These are phyloP conservation scores for Scartelaos histophorus DNA, from an alignment of 2,113 vertebrate genomes.

Conservation along the genomic window DNA sequence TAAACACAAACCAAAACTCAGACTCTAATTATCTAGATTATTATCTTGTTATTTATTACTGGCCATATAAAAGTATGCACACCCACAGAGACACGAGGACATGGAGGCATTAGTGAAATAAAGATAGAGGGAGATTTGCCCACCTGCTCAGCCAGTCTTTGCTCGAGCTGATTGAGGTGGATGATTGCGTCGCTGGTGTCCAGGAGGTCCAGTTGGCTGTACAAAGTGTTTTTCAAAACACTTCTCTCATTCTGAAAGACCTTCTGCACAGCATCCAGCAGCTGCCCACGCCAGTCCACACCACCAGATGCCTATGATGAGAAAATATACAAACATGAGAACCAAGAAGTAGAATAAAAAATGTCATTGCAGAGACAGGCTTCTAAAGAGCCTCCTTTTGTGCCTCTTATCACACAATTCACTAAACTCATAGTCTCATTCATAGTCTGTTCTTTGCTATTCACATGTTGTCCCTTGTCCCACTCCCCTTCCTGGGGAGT, in stretches of 20 bases:
- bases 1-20: too few relatives aligned
- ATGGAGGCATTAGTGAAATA: background rate
- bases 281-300: constrained; percentile 86
- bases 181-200: constrained; percentile 79
- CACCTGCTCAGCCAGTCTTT: constrained; percentile 86
- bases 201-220: constrained; percentile 80
- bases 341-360: background rate
- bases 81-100: background rate
- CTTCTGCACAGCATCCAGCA: constrained; percentile 84
- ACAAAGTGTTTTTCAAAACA: constrained; percentile 80
- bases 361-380: background rate
- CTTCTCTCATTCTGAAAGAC: constrained; percentile 83
- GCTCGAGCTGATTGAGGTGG: constrained; percentile 85
- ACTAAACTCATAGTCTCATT: too few relatives aligned
- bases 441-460: too few relatives aligned
- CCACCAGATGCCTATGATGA: constrained; percentile 50
- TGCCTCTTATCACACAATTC: too few relatives aligned
- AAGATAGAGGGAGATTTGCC: background rate
- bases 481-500: too few relatives aligned
- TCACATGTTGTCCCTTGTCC: too few relatives aligned
- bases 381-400: background rate
- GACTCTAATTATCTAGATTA: too few relatives aligned
- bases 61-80: too few relatives aligned
- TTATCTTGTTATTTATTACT: too few relatives aligned
- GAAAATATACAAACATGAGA: background rate